Base-by-base conservation (phyloP, 2,888 invertebrate species). In the Dendrolimus pini region DNA sequence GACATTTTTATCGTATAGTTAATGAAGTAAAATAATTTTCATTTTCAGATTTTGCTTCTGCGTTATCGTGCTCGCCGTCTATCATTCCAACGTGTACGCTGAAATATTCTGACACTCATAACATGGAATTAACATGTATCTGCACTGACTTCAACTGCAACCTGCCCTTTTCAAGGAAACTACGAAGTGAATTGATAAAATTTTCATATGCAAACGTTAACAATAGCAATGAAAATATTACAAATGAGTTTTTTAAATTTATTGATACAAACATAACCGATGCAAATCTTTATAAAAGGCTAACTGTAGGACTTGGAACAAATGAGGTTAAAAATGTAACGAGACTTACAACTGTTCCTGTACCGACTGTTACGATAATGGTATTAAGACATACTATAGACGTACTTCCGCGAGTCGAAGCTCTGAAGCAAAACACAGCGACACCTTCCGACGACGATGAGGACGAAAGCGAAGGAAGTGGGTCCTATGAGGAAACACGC, bases 361-460 rank as follows among this genome's bases (percentile, higher is more conserved):
- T 65, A n/a, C 63, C 66, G 1, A 56, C 64, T 52, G 60, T 60
- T n/a, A 60, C 55, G 14, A 60, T 67, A 53, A 62, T 65, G 54
- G 65, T 68, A 55, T 55, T 68, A 54, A 64, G 58, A 52, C 68
- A 68, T 12, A 59, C 62, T 13, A 66, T 66, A 52, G 67, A 70
- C 58, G 60, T 64, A 2, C 60, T 66, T 55, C 88, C 87, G 7
- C 76, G 71, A 42, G 85, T 83, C 8, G 84, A 87, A 61, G 77
- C 86, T 42, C 69, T 88, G 55, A 87, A 86, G 60, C 82, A 85
- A 56, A 82, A 83, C 56, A 77, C 78, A 13, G 84, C 86, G 1
- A 79, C 75, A 13, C 85, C 89, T 0, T 85, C 88, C 10, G 89
- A 89, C 60, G 89, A 89, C 61, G 88, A 89, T 52, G 89, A 89